These are phyloP conservation scores for Pyxicephalus adspersus DNA, from an alignment of 2,113 vertebrate species.

Conservation along the genomic window DNA sequence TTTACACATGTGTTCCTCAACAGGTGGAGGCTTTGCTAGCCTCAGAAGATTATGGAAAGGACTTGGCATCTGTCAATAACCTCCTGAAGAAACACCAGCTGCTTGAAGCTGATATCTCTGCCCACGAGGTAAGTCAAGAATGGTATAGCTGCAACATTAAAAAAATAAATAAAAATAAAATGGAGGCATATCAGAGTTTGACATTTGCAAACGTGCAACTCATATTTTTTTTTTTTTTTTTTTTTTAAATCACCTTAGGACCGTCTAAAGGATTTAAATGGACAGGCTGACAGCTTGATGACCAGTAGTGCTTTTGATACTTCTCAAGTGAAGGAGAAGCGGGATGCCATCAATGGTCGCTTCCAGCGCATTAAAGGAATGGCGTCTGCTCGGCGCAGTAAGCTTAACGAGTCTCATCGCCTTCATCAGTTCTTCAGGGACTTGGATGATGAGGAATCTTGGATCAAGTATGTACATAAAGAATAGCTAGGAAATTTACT, in stretches of 20 bases:
- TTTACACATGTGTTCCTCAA: not conserved
- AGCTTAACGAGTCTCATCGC: slow-evolving; percentile 93
- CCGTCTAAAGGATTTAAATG: slow-evolving; percentile 95
- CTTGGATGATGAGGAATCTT: slow-evolving; percentile 97
- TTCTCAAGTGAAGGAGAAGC: slow-evolving; percentile 93
- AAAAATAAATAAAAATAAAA: too few species aligned
- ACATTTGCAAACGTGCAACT: not conserved
- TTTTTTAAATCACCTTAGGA: too few species aligned
- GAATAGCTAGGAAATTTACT: too few species aligned
- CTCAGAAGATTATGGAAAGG: slow-evolving; percentile 98
- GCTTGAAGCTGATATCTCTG: slow-evolving; percentile 95
- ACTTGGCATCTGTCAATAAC: slow-evolving; percentile 97
- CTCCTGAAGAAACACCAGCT: slow-evolving; percentile 96
- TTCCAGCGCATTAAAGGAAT: slow-evolving; percentile 93
- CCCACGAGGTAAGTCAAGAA: slow-evolving; percentile 84
- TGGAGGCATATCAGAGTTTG: too few species aligned
- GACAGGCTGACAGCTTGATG: slow-evolving; percentile 96
- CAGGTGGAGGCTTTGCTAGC: slow-evolving; percentile 97
- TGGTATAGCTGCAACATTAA: too few species aligned
- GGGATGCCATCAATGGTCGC: slow-evolving; percentile 87
- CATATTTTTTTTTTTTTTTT: not conserved
- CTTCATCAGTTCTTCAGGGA: slow-evolving; percentile 98
- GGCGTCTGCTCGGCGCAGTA: slow-evolving; percentile 83
- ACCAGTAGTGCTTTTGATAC: slow-evolving; percentile 94
- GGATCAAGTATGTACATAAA: slow-evolving; percentile 88